A percentile compares a stretch with the other conserved stretches of the same genome.
Conservation (phyloP, 2,797 vertebrate species). For the Sarcoramphus papa region DNA sequence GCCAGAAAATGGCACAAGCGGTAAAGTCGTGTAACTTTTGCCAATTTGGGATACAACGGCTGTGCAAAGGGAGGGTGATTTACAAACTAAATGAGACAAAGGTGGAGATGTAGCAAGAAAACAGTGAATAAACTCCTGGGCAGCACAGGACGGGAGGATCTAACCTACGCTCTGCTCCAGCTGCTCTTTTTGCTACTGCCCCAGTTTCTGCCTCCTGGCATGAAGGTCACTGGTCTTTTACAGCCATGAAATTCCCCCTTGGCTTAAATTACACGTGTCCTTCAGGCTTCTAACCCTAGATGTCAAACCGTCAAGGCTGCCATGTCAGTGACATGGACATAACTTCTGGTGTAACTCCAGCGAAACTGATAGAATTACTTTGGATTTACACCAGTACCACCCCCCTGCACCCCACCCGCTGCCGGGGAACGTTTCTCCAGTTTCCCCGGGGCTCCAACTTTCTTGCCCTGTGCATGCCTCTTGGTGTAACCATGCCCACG, state of each 20-base stretch:
- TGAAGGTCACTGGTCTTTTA: background rate
- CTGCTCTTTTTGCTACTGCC: background rate
- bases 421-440: background rate
- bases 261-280: background rate
- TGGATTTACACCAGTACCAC: background rate
- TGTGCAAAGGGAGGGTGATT: background rate
- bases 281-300: background rate
- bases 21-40: background rate
- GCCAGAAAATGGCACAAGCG: background rate
- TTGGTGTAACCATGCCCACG: background rate
- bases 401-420: background rate
- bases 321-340: background rate
- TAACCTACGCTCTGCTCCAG: background rate
- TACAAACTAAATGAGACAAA: background rate
- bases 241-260: background rate
- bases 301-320: background rate
- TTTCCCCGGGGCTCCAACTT: background rate
- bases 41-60: background rate
- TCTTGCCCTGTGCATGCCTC: background rate
- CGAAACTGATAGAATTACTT: background rate
- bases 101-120: background rate
- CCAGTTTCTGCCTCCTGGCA: background rate
- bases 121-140: background rate
- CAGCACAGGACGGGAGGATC: background rate
- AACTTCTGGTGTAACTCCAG: background rate